A percentile compares a stretch with the other conserved stretches of the same genome.
Evolutionary conservation across 2,888 invertebrate genomes (phyloP).

Genomic region (Steinernema carpocapsae): DNA sequence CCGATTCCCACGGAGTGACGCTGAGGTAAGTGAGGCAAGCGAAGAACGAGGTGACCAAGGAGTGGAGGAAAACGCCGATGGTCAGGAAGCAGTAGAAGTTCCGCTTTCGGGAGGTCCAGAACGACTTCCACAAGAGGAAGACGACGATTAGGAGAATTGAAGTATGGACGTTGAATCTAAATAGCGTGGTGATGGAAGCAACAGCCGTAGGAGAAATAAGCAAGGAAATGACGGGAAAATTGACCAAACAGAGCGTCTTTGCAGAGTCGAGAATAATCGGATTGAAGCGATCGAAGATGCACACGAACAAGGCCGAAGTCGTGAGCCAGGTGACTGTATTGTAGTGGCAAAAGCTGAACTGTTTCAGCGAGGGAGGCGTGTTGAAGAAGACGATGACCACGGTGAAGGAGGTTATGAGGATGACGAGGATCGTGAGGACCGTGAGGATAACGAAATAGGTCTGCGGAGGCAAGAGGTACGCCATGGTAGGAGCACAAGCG

Average conservation of each 20-base stretch:
- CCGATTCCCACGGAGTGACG: not conserved
- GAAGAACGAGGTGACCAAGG: not conserved
- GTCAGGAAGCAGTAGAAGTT: not conserved
- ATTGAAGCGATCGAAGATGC: not conserved
- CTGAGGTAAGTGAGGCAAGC: not conserved
- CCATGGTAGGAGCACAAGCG: too few species aligned
- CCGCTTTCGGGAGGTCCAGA: not conserved
- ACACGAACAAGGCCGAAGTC: not conserved
- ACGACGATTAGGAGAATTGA: not conserved
- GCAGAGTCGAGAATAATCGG: not conserved
- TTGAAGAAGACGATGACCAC: not conserved
- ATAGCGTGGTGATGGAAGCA: not conserved
- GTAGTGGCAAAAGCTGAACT: not conserved
- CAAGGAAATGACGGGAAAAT: not conserved
- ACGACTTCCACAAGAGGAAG: not conserved
- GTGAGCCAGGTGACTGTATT: not conserved
- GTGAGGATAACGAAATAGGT: not conserved
- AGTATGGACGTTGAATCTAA: not conserved
- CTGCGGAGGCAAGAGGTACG: not conserved
- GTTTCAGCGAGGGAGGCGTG: not conserved
- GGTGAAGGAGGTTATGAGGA: not conserved
- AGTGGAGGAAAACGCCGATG: not conserved
- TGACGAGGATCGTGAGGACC: not conserved
- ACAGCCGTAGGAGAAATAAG: not conserved
- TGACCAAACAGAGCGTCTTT: not conserved